Base-by-base conservation (phyloP, 2,797 vertebrate species). In the Myotis daubentonii region DNA sequence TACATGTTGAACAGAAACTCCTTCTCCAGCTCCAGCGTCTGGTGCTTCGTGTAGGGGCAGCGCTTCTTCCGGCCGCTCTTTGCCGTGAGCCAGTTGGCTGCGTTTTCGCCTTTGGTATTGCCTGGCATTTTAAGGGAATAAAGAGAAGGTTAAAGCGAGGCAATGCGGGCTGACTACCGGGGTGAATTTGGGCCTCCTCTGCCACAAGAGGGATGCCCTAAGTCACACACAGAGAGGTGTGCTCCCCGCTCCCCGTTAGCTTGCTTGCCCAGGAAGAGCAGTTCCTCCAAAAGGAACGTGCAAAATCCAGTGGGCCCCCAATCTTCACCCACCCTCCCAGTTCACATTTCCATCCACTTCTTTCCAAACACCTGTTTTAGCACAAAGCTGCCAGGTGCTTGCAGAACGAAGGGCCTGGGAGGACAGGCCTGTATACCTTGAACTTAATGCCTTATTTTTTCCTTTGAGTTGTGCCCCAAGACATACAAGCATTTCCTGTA, bases 1-100 rank as follows among this genome's bases (percentile, higher is more conserved):
- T 99, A 99, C 99, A 99, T 99, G 98, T 99, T 99, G 98, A 99
- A 99, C 79, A 99, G 99, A 97, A 99, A 99, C 98, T 99, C 99
- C 98, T 99, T 99, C 98, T 99, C 99, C 98, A 99, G 99, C 99
- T 99, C 99, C 98, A 99, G 98, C 93, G 99, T 99, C 98, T 99
- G 99, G 98, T 99, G 99, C 98, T 99, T 99, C 97, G 99, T 99
- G 98, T 99, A 99, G 11, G 99, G 99, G 97, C 99, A 99, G 66
- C 99, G 99, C 98, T 99, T 99, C 99, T 99, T 99, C 94, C 99
- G 98, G 96, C 99, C 99, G 97, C 99, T 99, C 98, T 99, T 99
- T 75, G 99, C 99, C 71, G 99, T 99, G 94, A 99, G 98, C 99
- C 99, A 99, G 98, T 99, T 99, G 81, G 99, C 99, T 93, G 99